Evolutionary conservation across 2,888 invertebrate species (phyloP).

Genomic region (Pilophorus perplexus): DNA sequence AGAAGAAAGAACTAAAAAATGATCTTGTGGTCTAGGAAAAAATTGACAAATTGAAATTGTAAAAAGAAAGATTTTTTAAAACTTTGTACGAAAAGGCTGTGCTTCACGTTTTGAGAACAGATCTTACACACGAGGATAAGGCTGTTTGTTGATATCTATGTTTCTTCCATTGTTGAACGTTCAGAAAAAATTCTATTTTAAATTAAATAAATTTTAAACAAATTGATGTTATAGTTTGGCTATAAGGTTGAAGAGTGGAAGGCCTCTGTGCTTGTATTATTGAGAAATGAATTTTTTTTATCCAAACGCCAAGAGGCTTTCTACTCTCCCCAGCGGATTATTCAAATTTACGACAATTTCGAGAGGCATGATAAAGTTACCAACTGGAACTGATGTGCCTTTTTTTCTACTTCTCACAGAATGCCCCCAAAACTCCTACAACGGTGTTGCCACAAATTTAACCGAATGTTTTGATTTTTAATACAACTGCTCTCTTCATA

Average conservation of each 20-base stretch:
- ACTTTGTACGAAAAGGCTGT: conserved; percentile 34
- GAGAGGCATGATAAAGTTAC: conserved; percentile 45
- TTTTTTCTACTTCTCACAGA: conserved; percentile 5
- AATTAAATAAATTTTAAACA: neutral
- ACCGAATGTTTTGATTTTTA: no score
- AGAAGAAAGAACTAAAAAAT: conserved; percentile 9
- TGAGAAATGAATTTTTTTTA: no score
- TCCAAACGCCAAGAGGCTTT: no score
- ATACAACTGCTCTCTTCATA: conserved; percentile 37
- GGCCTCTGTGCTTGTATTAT: no score
- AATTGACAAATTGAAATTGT: conserved; percentile 25
- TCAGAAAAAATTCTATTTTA: neutral
- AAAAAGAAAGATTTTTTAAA: conserved; percentile 38
- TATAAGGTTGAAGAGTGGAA: no score
- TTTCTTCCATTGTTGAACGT: neutral
- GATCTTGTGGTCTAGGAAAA: neutral
- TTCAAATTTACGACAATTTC: no score
- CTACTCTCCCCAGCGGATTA: no score
- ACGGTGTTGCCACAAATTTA: no score
- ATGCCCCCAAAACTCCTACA: no score
- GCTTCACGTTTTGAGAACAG: conserved; percentile 37
- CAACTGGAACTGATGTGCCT: conserved; percentile 45
- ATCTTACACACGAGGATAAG: conserved; percentile 39
- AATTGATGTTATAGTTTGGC: no score
- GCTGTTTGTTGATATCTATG: conserved; percentile 20